Conservation (phyloP, 2,113 vertebrate genomes). For the Aramus guarauna region DNA sequence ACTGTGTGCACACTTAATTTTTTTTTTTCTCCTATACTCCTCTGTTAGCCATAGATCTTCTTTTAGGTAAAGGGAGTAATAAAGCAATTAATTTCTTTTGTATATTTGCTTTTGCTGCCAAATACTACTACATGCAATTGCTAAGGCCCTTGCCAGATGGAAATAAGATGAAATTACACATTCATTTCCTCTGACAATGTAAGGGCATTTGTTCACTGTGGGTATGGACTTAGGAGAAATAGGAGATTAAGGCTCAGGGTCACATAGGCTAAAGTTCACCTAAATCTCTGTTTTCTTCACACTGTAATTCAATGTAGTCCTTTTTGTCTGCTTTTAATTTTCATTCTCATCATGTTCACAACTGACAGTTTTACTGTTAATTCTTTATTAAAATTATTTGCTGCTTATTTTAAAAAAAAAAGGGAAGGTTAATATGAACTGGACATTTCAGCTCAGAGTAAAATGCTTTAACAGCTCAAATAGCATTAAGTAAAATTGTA, state of each 20-base stretch:
- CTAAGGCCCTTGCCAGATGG: not conserved
- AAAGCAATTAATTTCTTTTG: not conserved
- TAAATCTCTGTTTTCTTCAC: not conserved
- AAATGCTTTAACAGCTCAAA: not conserved
- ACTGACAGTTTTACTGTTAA: not conserved
- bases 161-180: not conserved
- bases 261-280: not conserved
- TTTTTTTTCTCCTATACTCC: not conserved
- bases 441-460: not conserved
- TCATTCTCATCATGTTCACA: not conserved
- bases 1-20: not conserved
- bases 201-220: not conserved
- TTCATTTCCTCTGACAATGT: not conserved
- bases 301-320: accelerated
- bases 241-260: not conserved
- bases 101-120: not conserved
- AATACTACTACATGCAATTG: not conserved
- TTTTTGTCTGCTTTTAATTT: not conserved
- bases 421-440: not conserved
- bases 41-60: not conserved
- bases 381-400: not conserved
- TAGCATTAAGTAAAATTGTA: not conserved
- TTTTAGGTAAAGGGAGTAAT: not conserved
- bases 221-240: not conserved
- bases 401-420: not conserved